Conservation (phyloP, 2,113 vertebrate genomes). For the Numenius arquata region DNA sequence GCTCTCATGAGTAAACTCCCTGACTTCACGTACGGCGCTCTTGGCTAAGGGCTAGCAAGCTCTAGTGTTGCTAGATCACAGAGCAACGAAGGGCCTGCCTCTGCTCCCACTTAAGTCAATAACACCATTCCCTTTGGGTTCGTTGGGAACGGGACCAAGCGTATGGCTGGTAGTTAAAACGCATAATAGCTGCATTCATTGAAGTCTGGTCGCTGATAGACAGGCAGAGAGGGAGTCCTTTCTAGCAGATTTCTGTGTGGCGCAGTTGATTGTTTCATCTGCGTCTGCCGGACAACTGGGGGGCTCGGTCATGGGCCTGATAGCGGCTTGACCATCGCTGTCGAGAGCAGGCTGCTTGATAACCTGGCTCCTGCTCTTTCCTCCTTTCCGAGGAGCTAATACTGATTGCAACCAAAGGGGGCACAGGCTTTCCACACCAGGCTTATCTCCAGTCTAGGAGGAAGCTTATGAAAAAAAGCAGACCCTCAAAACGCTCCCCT, state of each 20-base stretch:
- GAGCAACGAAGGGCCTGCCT: neutral
- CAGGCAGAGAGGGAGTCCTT: neutral
- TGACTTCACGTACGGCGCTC: neutral
- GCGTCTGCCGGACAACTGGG: neutral
- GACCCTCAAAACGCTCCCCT: neutral
- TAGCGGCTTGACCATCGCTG: neutral
- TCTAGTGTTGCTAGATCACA: neutral
- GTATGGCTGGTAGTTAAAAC: neutral
- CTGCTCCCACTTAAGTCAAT: conserved; percentile 28
- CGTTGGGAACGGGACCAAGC: neutral
- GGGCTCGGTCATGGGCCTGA: neutral
- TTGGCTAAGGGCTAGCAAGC: neutral
- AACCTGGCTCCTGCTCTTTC: neutral
- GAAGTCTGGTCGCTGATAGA: neutral
- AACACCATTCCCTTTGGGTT: conserved; percentile 4
- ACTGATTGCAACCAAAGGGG: neutral
- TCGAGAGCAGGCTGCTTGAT: neutral
- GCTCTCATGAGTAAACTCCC: neutral
- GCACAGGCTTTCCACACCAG: neutral
- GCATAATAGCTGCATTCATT: conserved; percentile 30
- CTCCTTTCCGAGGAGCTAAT: neutral
- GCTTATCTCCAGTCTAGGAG: conserved; percentile 28
- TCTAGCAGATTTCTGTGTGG: neutral
- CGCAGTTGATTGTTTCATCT: neutral
- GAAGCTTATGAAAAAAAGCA: conserved; percentile 10